phyloP scores from a whole-genome alignment of 1,140 invertebrate genomes.

The Orius laevigatus region DNA sequence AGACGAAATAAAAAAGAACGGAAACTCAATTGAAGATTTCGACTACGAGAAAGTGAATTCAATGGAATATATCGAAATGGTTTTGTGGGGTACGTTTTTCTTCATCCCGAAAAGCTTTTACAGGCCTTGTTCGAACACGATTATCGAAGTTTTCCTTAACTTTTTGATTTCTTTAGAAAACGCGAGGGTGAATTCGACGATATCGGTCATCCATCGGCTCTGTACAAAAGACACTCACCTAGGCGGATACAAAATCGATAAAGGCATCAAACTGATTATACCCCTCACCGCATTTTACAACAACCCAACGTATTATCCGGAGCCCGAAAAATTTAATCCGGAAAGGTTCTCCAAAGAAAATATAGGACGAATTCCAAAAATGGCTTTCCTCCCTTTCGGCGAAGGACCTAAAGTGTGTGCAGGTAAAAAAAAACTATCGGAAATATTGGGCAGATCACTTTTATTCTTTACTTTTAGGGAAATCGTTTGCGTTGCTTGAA shows the following conservation, averaged over 20 bases:
- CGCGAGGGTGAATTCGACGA: not conserved
- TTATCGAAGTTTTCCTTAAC: too few species aligned
- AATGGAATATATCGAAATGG: too few species aligned
- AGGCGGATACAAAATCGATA: conserved; percentile 26
- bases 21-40: not conserved
- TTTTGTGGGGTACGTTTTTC: too few species aligned
- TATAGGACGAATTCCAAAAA: conserved; percentile 24
- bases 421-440: conserved; percentile 9
- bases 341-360: conserved; percentile 38
- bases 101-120: too few species aligned
- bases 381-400: conserved; percentile 39
- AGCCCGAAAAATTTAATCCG: conserved; percentile 47
- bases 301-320: conserved; percentile 34
- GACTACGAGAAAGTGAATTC: not conserved
- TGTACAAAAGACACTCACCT: not conserved
- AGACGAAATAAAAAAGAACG: not conserved
- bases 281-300: conserved; percentile 25
- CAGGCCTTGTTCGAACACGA: too few species aligned
- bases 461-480: conserved; percentile 26
- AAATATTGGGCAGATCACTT: not conserved
- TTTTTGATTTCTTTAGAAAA: not conserved
- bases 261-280: conserved; percentile 27
- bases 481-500: conserved; percentile 33
- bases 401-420: conserved; percentile 42
- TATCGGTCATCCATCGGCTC: not conserved